Evolutionary conservation across 2,888 invertebrate genomes (phyloP), one percentile per base, ranked within the genome.

Genomic region (Drepana falcataria): DNA sequence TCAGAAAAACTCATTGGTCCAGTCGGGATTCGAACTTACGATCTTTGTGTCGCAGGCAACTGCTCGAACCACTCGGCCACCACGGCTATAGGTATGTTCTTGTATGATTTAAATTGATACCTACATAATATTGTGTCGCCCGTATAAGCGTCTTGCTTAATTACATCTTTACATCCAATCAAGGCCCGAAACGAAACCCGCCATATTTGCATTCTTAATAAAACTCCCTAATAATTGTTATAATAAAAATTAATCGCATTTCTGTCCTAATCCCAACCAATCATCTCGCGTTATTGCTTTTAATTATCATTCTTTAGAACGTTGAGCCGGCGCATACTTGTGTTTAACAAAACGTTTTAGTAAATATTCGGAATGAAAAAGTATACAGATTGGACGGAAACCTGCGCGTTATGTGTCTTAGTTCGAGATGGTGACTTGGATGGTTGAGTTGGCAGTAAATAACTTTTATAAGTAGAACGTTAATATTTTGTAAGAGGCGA

Each of bases 151-250:
- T 5, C 37, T 37, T 5, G 37, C 4, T 37, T 37, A 5, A 37
- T 37, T 44, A 44, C 9, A 44, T 3, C 1, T 44, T 9, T 9
- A 44, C 9, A 7, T 44, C 21, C 51, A 65, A 63, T 66, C 55
- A 33, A 21, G 47, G 51, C 41, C 35, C 59, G 56, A 49, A 54
- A 40, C 53, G 55, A 59, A 44, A 57, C 58, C 56, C 59, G 53
- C 63, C 57, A 57, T 74, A 76, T 79, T 79, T 79, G 76, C 72
- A 78, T 79, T 77, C 65, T 54, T 77, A 78, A 79, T 78, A 70
- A 72, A 73, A 71, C 72, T 69, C 60, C 65, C 65, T 65, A 71
- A 75, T 76, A 69, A 74, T 66, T 72, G 70, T 71, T 71, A 72
- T 71, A 71, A 59, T 74, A 66, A 71, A 73, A 67, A 65, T 70